Conservation (phyloP, 1,140 invertebrate genomes). For the Saccostrea echinata region DNA sequence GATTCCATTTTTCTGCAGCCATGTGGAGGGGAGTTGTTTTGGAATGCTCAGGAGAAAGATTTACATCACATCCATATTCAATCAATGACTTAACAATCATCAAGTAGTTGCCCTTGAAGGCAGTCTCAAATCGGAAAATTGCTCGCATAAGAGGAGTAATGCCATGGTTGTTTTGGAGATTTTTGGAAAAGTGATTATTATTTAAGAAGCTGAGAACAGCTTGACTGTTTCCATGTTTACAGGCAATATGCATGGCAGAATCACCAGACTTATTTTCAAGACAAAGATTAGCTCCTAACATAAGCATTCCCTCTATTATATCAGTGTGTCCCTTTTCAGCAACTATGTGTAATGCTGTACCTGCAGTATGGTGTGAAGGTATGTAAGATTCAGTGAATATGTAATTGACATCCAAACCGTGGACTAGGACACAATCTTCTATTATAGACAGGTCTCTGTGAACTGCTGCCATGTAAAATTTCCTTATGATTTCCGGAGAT, state of each 20-base stretch:
- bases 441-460: conserved; percentile 58
- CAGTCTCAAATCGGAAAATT: conserved; percentile 61
- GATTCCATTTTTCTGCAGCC: conserved; percentile 61
- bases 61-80: conserved; percentile 63
- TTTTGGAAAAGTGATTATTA: conserved; percentile 55
- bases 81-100: conserved; percentile 64
- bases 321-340: conserved; percentile 57
- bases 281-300: conserved; percentile 57
- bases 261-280: conserved; percentile 67
- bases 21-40: conserved; percentile 66
- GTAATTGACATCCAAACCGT: conserved; percentile 62
- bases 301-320: conserved; percentile 57
- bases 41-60: conserved; percentile 61
- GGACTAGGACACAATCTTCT: conserved; percentile 48
- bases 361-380: conserved; percentile 54
- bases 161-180: conserved; percentile 66
- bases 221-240: conserved; percentile 64
- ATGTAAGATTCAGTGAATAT: conserved; percentile 62
- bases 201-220: conserved; percentile 61
- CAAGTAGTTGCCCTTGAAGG: conserved; percentile 57
- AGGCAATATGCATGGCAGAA: conserved; percentile 64
- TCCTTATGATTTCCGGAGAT: conserved; percentile 45
- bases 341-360: conserved; percentile 63
- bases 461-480: conserved; percentile 59
- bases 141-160: conserved; percentile 68